Conservation (phyloP, 2,113 vertebrate genomes). For the Heloderma charlesbogerti region DNA sequence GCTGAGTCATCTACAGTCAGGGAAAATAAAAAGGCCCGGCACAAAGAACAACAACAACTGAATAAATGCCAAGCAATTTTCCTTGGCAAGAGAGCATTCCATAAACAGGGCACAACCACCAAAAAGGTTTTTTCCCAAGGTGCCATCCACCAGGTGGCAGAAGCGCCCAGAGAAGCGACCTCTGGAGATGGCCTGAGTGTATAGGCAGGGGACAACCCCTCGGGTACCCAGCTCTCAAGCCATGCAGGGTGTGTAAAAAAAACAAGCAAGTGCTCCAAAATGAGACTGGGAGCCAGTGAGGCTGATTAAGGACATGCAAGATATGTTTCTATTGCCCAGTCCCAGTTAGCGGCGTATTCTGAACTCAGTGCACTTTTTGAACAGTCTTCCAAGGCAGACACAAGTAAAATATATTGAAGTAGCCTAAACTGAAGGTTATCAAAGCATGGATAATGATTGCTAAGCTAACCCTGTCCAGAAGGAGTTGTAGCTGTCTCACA, state of each 20-base stretch:
- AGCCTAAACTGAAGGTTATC: neutral
- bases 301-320: neutral
- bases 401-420: neutral
- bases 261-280: neutral
- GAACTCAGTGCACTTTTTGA: neutral
- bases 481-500: neutral
- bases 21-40: neutral
- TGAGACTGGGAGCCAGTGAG: neutral
- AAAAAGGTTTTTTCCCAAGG: neutral
- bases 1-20: slow-evolving; percentile 9
- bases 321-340: neutral
- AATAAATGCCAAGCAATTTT: neutral
- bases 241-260: neutral
- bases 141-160: neutral
- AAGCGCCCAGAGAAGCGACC: no score
- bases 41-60: neutral
- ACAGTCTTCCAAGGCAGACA: neutral
- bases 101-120: neutral
- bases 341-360: neutral
- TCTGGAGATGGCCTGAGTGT: neutral
- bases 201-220: no score
- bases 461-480: neutral
- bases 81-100: neutral
- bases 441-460: neutral
- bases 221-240: neutral